Percentiles rank a stretch among this genome's conserved stretches.
Evolutionary conservation across 1,140 invertebrate genomes (phyloP).

Genomic region (Centruroides vittatus): DNA sequence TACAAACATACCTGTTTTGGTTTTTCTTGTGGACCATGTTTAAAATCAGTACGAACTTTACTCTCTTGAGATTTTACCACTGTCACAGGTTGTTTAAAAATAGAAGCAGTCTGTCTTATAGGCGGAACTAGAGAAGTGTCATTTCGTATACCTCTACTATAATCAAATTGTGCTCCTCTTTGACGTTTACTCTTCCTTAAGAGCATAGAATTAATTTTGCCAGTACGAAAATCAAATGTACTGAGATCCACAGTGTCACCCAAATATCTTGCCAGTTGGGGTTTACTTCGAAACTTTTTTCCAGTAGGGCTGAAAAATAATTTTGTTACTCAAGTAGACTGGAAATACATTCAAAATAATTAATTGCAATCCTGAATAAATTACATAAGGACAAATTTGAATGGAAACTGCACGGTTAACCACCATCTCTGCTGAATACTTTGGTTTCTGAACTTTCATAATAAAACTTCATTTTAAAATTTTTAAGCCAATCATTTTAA

Average conservation of each 20-base stretch:
- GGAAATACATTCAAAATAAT: no score
- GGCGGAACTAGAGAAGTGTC: conserved; percentile 85
- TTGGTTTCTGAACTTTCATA: no score
- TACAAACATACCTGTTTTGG: conserved; percentile 59
- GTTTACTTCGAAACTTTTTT: conserved; percentile 64
- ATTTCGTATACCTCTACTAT: conserved; percentile 60
- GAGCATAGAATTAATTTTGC: conserved; percentile 49
- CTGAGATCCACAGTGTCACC: conserved; percentile 63
- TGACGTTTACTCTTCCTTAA: conserved; percentile 47
- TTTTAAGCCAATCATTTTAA: no score
- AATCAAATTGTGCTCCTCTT: conserved; percentile 44
- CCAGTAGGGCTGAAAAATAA: conserved; percentile 48
- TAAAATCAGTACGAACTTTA: conserved; percentile 57
- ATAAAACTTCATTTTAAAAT: no score
- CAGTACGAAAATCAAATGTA: conserved; percentile 66
- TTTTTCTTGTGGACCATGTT: conserved; percentile 78
- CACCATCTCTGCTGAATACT: no score
- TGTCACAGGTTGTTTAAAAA: conserved; percentile 97
- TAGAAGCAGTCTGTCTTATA: conserved; percentile 92
- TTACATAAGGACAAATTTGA: no score
- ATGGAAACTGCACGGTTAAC: no score
- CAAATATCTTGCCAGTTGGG: conserved; percentile 57
- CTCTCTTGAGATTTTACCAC: conserved; percentile 62
- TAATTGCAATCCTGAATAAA: no score
- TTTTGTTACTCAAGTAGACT: not conserved